These are phyloP conservation scores for Lordiphosa clarofinis DNA, from an alignment of 1,140 invertebrate species.

Conservation along the genomic window DNA sequence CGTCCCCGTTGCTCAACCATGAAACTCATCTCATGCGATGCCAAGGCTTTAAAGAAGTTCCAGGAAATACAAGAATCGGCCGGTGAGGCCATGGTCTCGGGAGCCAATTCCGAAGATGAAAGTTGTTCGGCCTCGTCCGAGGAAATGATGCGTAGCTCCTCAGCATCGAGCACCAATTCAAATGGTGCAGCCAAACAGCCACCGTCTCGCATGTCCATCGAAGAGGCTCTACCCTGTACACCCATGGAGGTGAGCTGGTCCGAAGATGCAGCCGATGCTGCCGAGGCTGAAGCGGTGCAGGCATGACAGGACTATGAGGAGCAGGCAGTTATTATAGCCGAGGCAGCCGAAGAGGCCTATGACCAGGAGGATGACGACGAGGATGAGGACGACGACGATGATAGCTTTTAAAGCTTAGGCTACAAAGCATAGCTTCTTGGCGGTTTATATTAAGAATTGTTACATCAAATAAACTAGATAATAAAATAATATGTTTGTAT, in stretches of 20 bases:
- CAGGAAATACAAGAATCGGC: constrained; percentile 84
- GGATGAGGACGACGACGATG: constrained; percentile 29
- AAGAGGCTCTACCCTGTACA: constrained; percentile 71
- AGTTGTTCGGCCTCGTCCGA: constrained; percentile 80
- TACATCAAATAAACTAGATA: not conserved
- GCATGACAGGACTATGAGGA: constrained; percentile 68
- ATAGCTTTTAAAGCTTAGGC: constrained; percentile 65
- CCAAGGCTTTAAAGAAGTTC: constrained; percentile 72
- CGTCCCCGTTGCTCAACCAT: constrained; percentile 59
- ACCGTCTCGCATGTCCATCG: constrained; percentile 65
- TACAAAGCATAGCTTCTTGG: constrained; percentile 51
- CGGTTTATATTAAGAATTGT: constrained; percentile 10
- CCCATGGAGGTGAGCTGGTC: constrained; percentile 81
- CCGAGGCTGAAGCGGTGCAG: constrained; percentile 11
- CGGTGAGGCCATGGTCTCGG: constrained; percentile 83
- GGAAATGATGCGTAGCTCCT: constrained; percentile 65
- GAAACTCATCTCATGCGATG: constrained; percentile 65
- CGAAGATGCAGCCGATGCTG: constrained; percentile 76
- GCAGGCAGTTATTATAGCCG: constrained; percentile 45
- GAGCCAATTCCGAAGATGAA: constrained; percentile 82
- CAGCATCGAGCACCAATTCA: constrained; percentile 57
- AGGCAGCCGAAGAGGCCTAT: constrained; percentile 68
- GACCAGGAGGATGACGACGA: constrained; percentile 17
- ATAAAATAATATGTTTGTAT: constrained; percentile 30
- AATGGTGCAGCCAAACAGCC: constrained; percentile 51